Base-by-base conservation (phyloP, 2,888 invertebrate genomes). In the Acanthopleura granulata region DNA sequence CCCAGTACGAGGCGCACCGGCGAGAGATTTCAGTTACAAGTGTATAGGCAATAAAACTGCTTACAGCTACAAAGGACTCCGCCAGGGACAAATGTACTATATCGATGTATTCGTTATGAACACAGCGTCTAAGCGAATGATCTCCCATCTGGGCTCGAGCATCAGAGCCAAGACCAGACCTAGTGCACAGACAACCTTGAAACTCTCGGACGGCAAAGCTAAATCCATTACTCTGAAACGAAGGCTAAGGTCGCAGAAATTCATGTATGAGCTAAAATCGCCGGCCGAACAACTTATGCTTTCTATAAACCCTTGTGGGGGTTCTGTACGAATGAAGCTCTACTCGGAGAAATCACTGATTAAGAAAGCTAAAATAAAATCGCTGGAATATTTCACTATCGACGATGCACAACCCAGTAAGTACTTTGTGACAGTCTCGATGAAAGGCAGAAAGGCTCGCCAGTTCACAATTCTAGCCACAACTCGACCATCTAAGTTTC, bases 91-190 rank as follows among this genome's bases (percentile, higher is more conserved):
- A 79, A 86, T 87, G 40, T 93, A 93, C 84, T 92, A 91, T 84
- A 91, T 93, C 74, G 92, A 93, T 84, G 90, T 93, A 25, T 93
- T 93, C 86, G 92, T 92, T 1, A 89, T 92, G 29, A 92, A 93
- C 82, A 89, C 86, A 69, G 87, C 89, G 62, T 92, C 92, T 9
- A 92, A 92, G 79, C 89, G 92, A 50, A 92, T 92, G 18, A 92
- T 92, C 77, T 91, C 91, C 0, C 92, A 92, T 81, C 91, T 90
- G n/a, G 91, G 91, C 62, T 75, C 84, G 1, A 77, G 57, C 27
- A 82, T 85, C 18, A 84, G 80, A 76, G 85, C 85, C 16, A 83
- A 81, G 25, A 74, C 75, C 62, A 72, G 78, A 71, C 80, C 77
- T 74, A 25, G 57, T 16, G 27, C 40, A 16, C 30, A 30, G 73